These are phyloP conservation scores for Megaceryle torquata DNA, from an alignment of 2,113 vertebrate species.

Conservation along the genomic window DNA sequence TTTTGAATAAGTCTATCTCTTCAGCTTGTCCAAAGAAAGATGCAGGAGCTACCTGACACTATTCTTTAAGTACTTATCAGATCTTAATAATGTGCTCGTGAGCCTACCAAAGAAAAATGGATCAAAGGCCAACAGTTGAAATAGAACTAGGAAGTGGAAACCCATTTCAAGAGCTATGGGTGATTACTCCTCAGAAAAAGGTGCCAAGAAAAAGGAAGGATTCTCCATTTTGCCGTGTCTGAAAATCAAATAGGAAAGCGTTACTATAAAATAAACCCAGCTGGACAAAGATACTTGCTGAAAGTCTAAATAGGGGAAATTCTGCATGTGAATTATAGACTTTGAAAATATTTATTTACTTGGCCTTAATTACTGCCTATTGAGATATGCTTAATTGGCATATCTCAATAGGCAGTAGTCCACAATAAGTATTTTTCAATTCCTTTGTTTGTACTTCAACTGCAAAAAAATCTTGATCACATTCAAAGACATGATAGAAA, in stretches of 20 bases:
- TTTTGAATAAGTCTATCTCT: background rate
- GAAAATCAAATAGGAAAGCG: background rate
- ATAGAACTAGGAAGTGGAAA: background rate
- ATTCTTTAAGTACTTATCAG: background rate
- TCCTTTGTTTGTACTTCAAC: background rate
- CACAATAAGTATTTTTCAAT: background rate
- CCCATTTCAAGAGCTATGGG: background rate
- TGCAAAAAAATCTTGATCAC: background rate
- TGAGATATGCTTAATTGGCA: background rate
- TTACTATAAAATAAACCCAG: background rate
- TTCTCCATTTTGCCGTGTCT: background rate
- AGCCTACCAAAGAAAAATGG: background rate
- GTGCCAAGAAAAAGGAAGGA: background rate
- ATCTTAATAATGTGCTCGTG: background rate
- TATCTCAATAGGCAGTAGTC: background rate
- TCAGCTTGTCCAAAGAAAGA: background rate
- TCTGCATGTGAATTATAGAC: background rate
- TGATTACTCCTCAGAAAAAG: background rate
- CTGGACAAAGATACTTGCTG: background rate
- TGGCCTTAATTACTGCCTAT: background rate
- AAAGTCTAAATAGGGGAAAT: background rate
- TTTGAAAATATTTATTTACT: background rate
- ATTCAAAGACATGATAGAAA: background rate
- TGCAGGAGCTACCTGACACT: background rate
- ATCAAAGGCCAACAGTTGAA: background rate